Evolutionary conservation across 2,113 vertebrate genomes (phyloP).

Genomic region (Xyrauchen texanus): DNA sequence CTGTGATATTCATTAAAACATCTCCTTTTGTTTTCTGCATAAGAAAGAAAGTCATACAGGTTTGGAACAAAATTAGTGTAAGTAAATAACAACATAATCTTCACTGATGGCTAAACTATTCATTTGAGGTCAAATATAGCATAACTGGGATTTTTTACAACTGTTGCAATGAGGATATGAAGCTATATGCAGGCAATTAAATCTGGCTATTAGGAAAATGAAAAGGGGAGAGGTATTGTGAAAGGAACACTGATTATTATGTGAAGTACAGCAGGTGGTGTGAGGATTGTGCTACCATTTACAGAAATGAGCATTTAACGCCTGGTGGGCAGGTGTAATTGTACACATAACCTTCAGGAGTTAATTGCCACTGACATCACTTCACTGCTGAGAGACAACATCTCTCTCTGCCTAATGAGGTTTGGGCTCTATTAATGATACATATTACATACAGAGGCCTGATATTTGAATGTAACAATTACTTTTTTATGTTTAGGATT

Average conservation of each 20-base stretch:
- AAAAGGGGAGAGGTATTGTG: slow-evolving; percentile 20
- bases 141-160: slow-evolving; percentile 18
- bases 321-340: slow-evolving; percentile 27
- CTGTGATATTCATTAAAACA: no score
- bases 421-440: neutral
- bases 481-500: no score
- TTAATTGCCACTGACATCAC: neutral
- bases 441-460: neutral
- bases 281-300: slow-evolving; percentile 20
- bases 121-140: neutral
- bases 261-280: slow-evolving; percentile 26
- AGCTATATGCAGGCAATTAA: slow-evolving; percentile 20
- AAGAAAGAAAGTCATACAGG: no score
- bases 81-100: no score
- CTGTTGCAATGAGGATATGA: neutral
- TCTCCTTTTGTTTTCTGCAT: no score
- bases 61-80: no score
- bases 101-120: neutral
- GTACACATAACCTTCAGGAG: slow-evolving; percentile 26
- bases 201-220: slow-evolving; percentile 23
- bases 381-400: neutral
- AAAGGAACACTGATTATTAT: slow-evolving; percentile 31
- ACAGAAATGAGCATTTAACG: slow-evolving; percentile 30
- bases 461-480: no score
- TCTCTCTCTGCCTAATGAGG: neutral